Evolutionary conservation across 2,797 vertebrate species (phyloP), one percentile per base, ranked within the genome.

Genomic region (Fundulus diaphanus): DNA sequence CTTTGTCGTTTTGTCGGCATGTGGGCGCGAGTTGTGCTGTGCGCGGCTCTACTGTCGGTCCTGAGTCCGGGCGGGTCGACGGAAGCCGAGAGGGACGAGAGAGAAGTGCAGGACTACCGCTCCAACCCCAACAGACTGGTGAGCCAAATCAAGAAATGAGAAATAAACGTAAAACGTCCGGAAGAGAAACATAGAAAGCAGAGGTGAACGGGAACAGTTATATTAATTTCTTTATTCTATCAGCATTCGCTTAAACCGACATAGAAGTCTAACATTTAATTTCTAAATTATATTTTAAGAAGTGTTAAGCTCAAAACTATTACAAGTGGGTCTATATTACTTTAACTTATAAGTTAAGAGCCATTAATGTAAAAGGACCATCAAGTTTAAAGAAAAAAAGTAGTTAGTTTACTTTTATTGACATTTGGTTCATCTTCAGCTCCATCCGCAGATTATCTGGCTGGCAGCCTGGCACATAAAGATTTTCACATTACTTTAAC

Each of bases 111-210:
- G 61, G 93, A 95, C 82, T 91, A 90, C 63, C 90, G 82, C 0
- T 91, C 94, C 89, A 93, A 93, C 80, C 85, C 92, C 44, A 93
- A 93, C 85, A 93, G 95, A 72, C 91, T 96, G 89, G 84, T 85
- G 74, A 49, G 73, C 51, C 24, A 1, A n/a, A n/a, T 29, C 16
- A 18, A 33, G 7, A 7, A 5, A 46, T 20, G 7, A 1, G 18
- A 8, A 24, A 12, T 24, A 37, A 63, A 63, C 18, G 16, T 59
- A 31, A 16, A 5, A 59, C 13, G 2, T 12, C 3, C 56, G 27
- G 27, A 16, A 29, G 54, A 56, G 16, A 54, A 54, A n/a, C 3
- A 24, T 22, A 52, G 12, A 8, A 16, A 46, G 16, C 13, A 46
- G n/a, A n/a, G 16, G 7, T 15, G 44, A 46, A 46, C 12, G 16